These are phyloP conservation scores for Odobenus rosmarus DNA, from an alignment of 2,113 vertebrate species.

Conservation along the genomic window DNA sequence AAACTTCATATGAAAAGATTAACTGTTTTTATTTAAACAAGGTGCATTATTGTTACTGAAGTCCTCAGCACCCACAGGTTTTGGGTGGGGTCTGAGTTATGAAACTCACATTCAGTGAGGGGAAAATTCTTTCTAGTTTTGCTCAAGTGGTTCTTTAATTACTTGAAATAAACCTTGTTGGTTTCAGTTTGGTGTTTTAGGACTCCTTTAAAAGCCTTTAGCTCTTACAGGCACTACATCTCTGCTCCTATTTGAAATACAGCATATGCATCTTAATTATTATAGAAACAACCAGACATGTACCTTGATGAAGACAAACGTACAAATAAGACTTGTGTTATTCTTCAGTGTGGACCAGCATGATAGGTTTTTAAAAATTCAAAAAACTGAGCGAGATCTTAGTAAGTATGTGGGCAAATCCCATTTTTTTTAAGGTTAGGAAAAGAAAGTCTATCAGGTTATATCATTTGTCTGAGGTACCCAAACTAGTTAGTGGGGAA, in stretches of 20 bases:
- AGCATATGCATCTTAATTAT: not conserved
- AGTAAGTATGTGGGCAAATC: conserved; percentile 5
- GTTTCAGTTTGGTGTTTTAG: not conserved
- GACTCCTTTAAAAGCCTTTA: not conserved
- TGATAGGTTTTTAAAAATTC: conserved; percentile 16
- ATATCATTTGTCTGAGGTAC: not conserved
- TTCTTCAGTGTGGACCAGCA: not conserved
- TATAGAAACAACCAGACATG: not conserved
- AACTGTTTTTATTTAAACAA: conserved; percentile 41
- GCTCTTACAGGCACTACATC: not conserved
- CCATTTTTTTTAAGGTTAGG: not conserved
- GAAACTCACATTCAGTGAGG: conserved; percentile 31
- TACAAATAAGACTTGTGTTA: not conserved
- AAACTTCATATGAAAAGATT: conserved; percentile 18
- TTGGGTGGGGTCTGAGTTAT: not conserved
- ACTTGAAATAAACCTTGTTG: conserved; percentile 16
- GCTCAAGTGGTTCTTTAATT: not conserved
- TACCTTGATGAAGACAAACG: conserved; percentile 4
- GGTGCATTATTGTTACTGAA: conserved; percentile 4
- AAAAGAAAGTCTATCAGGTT: not conserved
- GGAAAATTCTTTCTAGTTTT: conserved; percentile 50
- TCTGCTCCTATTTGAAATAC: conserved; percentile 21
- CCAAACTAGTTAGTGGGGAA: not conserved
- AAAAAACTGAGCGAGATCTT: not conserved
- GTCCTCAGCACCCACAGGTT: not conserved